A percentile compares a stretch with the other conserved stretches of the same genome.
Conservation (phyloP, 2,113 vertebrate species). For the Chaetura pelagica region DNA sequence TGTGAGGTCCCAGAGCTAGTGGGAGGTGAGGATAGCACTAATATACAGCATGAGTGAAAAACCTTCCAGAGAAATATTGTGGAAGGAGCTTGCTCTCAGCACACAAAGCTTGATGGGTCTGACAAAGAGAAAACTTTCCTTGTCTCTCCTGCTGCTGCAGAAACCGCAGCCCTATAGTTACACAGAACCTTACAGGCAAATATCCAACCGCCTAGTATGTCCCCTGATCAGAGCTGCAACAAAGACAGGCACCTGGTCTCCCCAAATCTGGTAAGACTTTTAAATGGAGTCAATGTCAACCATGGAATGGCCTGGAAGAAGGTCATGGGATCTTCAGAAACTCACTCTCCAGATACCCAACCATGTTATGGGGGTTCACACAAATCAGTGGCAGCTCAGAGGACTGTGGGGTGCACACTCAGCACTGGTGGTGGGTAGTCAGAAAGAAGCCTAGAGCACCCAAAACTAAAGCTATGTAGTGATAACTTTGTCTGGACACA, state of each 20-base stretch:
- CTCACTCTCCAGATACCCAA: neutral
- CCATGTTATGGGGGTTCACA: neutral
- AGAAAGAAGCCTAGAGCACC: neutral
- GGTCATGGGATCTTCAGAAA: neutral
- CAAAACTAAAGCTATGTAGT: neutral
- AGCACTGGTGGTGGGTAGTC: neutral
- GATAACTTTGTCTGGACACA: rapidly evolving
- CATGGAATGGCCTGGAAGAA: neutral
- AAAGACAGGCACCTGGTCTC: neutral
- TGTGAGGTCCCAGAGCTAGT: neutral
- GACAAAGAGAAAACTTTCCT: neutral
- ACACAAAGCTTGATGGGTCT: neutral
- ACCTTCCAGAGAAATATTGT: neutral
- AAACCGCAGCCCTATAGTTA: neutral
- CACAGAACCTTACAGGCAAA: neutral
- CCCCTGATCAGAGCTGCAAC: neutral
- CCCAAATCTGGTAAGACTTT: neutral
- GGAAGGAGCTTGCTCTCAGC: neutral
- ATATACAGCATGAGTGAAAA: rapidly evolving
- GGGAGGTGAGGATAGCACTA: neutral
- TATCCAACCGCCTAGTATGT: neutral
- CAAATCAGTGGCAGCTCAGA: neutral
- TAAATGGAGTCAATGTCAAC: neutral
- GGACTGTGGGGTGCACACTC: neutral
- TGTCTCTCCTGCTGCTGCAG: neutral